Percentiles rank a stretch among this genome's conserved stretches.
Evolutionary conservation across 2,113 vertebrate genomes (phyloP).

Genomic region (Notarius quadriscutis): DNA sequence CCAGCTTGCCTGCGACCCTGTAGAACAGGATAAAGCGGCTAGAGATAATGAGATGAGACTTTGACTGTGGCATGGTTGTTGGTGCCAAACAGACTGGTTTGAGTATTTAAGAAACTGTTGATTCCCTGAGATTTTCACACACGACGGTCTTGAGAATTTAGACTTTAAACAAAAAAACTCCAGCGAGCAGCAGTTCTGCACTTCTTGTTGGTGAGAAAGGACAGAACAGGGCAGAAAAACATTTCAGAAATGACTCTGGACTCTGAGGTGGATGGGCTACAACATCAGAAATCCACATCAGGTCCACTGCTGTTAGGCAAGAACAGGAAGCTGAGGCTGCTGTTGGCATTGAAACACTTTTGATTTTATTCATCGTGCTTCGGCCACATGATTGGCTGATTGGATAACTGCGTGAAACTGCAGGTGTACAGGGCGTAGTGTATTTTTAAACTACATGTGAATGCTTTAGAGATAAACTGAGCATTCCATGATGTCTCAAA

Average conservation of each 20-base stretch:
- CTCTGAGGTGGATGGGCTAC: background rate
- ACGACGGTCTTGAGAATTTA: background rate
- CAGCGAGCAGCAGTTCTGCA: background rate
- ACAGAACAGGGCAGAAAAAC: background rate
- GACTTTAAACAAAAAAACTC: background rate
- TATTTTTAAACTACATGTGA: background rate
- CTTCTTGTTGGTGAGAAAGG: background rate
- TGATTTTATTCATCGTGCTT: background rate
- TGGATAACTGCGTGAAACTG: background rate
- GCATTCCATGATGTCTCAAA: background rate
- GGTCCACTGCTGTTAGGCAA: background rate
- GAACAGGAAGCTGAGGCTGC: background rate
- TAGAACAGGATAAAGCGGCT: too few relatives aligned
- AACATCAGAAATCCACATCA: background rate
- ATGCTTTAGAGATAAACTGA: background rate
- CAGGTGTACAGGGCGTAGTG: background rate
- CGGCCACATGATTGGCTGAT: background rate
- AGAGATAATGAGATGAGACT: too few relatives aligned
- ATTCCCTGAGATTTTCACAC: too few relatives aligned
- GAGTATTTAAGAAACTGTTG: too few relatives aligned
- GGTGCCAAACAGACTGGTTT: too few relatives aligned
- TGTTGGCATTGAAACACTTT: too few relatives aligned
- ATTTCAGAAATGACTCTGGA: background rate
- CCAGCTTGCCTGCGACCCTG: too few relatives aligned
- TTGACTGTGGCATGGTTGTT: too few relatives aligned